phyloP scores from a whole-genome alignment of 2,113 vertebrate species.

The Hippoglossus stenolepis region DNA sequence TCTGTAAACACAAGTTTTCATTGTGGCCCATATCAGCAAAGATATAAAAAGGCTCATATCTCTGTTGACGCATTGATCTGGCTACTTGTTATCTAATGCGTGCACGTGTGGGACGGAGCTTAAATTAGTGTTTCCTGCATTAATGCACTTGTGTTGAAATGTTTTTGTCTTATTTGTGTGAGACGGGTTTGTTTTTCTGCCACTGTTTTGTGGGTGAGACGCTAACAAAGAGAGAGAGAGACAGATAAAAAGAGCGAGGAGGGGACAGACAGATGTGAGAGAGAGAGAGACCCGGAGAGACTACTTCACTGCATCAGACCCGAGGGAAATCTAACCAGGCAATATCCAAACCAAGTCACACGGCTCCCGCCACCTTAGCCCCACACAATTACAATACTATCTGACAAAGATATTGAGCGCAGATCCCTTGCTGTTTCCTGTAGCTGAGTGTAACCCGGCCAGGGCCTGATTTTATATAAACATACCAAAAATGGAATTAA shows the following conservation, averaged over 20 bases:
- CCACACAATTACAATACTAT: conserved; percentile 81
- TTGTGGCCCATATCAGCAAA: too few species aligned
- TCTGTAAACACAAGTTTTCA: too few species aligned
- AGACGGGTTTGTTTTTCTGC: background rate
- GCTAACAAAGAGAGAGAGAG: conserved; percentile 7
- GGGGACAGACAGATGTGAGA: conserved; percentile 1
- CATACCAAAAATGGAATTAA: conserved; percentile 72
- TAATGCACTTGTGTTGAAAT: too few species aligned
- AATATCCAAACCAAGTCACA: conserved; percentile 77
- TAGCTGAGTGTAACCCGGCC: conserved; percentile 45
- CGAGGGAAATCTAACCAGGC: conserved; percentile 80
- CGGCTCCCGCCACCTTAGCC: conserved; percentile 69
- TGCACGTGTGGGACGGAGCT: background rate
- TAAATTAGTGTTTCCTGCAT: too few species aligned
- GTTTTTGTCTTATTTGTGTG: too few species aligned
- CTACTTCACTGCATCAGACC: conserved; percentile 66
- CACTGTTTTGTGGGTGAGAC: conserved; percentile 10
- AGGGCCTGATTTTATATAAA: conserved; percentile 63
- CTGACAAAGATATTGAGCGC: conserved; percentile 81
- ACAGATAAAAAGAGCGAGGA: background rate
- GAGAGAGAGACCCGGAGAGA: conserved; percentile 50
- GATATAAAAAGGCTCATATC: too few species aligned
- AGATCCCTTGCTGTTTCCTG: conserved; percentile 73
- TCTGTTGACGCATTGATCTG: too few species aligned
- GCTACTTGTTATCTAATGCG: background rate